Evolutionary conservation across 2,888 invertebrate species (phyloP).

Genomic region (Drosophila fungiperda): DNA sequence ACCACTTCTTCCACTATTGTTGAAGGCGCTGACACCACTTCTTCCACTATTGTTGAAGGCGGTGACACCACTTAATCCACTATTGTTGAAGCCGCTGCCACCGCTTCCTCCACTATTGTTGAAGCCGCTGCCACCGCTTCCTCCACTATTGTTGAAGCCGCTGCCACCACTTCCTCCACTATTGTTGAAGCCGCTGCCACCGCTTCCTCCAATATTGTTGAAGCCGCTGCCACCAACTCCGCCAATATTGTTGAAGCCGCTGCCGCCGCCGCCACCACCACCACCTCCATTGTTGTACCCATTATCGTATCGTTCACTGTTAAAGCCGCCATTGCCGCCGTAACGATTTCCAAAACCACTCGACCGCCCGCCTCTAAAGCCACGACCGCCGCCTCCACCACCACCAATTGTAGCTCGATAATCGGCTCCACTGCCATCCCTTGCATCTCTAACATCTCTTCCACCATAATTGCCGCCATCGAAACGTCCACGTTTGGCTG

Average conservation of each 20-base stretch:
- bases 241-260: background rate
- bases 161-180: background rate
- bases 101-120: constrained; percentile 3
- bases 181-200: constrained; percentile 7
- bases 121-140: constrained; percentile 1
- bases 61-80: background rate
- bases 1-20: background rate
- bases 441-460: constrained; percentile 34
- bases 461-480: constrained; percentile 61
- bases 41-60: constrained; percentile 3
- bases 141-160: too few relatives aligned
- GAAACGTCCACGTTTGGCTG: constrained; percentile 61
- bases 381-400: background rate
- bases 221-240: background rate
- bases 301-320: constrained; percentile 1
- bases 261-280: background rate
- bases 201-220: constrained; percentile 12
- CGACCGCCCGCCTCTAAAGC: background rate
- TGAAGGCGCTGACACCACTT: constrained; percentile 2
- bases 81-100: background rate
- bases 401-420: background rate
- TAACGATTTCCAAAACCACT: constrained; percentile 1
- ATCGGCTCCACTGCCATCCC: constrained; percentile 8
- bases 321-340: constrained; percentile 3
- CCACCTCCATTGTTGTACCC: constrained; percentile 7